Percentiles rank a stretch among this genome's conserved stretches.
These are phyloP conservation scores for Argyresthia goedartella DNA, from an alignment of 2,888 invertebrate genomes.

Conservation along the genomic window DNA sequence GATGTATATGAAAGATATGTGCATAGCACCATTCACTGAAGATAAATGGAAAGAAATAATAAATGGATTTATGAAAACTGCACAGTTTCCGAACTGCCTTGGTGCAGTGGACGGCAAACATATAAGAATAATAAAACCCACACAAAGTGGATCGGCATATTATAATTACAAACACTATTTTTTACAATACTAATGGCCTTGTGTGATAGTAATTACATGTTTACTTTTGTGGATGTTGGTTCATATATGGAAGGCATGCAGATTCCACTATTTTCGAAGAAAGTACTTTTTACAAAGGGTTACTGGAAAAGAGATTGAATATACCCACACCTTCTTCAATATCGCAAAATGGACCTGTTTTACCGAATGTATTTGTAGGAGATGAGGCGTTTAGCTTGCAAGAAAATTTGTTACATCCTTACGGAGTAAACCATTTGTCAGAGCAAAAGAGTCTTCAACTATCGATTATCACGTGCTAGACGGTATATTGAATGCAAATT, in stretches of 20 bases:
- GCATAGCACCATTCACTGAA: slow-evolving; percentile 11
- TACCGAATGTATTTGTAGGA: slow-evolving; percentile 14
- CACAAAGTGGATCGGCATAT: slow-evolving; percentile 5
- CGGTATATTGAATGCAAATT: slow-evolving; percentile 19
- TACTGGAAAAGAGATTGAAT: slow-evolving; percentile 12
- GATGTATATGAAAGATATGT: slow-evolving; percentile 13
- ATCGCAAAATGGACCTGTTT: slow-evolving; percentile 10
- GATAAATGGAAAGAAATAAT: slow-evolving; percentile 5
- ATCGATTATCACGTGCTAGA: slow-evolving; percentile 17
- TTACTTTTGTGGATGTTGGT: slow-evolving; percentile 11
- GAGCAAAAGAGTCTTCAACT: slow-evolving; percentile 15
- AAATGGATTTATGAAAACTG: slow-evolving; percentile 9
- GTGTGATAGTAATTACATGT: slow-evolving; percentile 9
- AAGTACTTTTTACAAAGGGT: slow-evolving; percentile 12
- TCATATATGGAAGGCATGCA: slow-evolving; percentile 13
- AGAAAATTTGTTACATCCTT: slow-evolving; percentile 15
- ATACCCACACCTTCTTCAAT: slow-evolving; percentile 12
- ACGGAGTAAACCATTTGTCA: slow-evolving; percentile 15
- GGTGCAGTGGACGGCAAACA: slow-evolving; percentile 20
- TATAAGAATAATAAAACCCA: slow-evolving; percentile 12
- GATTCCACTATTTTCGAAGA: slow-evolving; percentile 14
- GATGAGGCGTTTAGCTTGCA: slow-evolving; percentile 19
- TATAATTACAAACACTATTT: slow-evolving; percentile 10
- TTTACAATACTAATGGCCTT: slow-evolving; percentile 9
- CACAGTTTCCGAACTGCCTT: slow-evolving; percentile 14